A percentile compares a stretch with the other conserved stretches of the same genome.
These are phyloP conservation scores for Tyria jacobaeae DNA, from an alignment of 2,888 invertebrate species.

Conservation along the genomic window DNA sequence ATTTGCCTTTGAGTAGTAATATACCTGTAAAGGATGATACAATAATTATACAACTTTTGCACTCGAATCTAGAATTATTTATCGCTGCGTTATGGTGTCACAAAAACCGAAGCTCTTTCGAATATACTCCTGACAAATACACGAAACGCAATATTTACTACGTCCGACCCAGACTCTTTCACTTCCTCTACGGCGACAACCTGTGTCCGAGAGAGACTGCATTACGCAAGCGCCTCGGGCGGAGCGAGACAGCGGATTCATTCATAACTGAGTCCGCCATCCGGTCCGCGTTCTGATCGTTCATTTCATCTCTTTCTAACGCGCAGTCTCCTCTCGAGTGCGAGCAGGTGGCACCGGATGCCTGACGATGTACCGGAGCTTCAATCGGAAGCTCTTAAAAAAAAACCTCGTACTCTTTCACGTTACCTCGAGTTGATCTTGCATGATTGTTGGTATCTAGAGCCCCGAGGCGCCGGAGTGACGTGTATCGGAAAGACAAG, in stretches of 20 bases:
- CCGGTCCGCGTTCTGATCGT: constrained; percentile 82
- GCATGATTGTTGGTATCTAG: constrained; percentile 41
- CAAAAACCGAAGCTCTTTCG: constrained; percentile 76
- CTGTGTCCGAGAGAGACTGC: constrained; percentile 74
- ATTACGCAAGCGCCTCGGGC: constrained; percentile 57
- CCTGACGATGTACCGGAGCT: constrained; percentile 71
- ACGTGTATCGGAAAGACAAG: constrained; percentile 53
- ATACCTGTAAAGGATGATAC: neutral
- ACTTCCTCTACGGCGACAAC: constrained; percentile 85
- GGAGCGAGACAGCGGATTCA: constrained; percentile 81
- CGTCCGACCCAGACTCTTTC: constrained; percentile 84
- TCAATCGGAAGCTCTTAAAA: constrained; percentile 79
- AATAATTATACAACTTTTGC: neutral
- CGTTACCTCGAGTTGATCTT: constrained; percentile 54
- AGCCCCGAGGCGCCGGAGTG: constrained; percentile 45
- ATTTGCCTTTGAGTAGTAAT: neutral
- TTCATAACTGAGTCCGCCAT: constrained; percentile 86
- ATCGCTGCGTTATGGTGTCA: constrained; percentile 71
- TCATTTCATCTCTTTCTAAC: constrained; percentile 85
- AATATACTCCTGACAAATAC: constrained; percentile 74
- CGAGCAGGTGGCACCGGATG: constrained; percentile 85
- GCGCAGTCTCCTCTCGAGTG: constrained; percentile 76
- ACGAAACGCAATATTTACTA: constrained; percentile 85
- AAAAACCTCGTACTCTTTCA: constrained; percentile 70
- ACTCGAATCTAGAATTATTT: constrained; percentile 2